Evolutionary conservation across 2,113 vertebrate genomes (phyloP), one percentile per base, ranked within the genome.

Genomic region (Aegithalos caudatus): DNA sequence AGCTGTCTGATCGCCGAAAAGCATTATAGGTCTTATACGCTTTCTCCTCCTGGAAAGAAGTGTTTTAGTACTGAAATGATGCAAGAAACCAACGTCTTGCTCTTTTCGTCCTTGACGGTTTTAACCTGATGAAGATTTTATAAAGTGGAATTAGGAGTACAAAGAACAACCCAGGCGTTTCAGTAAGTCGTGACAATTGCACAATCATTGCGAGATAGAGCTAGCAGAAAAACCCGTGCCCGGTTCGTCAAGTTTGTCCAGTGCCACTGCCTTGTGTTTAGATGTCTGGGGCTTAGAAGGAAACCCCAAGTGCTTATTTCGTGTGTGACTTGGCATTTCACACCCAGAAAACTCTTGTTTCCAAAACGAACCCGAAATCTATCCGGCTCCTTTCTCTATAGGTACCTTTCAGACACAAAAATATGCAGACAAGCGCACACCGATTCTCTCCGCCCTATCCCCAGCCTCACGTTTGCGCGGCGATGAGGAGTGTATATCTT

Each of bases 21-120:
- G 21, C 28, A 33, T 7, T 54, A 1, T 6, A 13, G 21, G 22
- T 60, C 50, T 94, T 25, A 21, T 0, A 53, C 2, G 2, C 3
- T 79, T 90, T 72, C 22, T 81, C 16, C 44, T 77, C 15, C 40
- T 7, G 45, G 14, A 10, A 14, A 37, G 12, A 44, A 53, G 31
- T 22, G 58, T 40, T 88, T 77, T 48, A 35, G 16, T 21, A 9
- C 23, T 18, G 50, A 72, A 83, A 45, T 0, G 12, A 44, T 40
- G 22, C 51, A 31, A 57, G 37, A 28, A 57, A 37, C 58, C 37
- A 60, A 57, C 16, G 9, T 33, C 18, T 57, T 23, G 12, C 13
- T 11, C 19, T 86, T 86, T 45, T 44, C 17, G 4, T 21, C 57
- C 48, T 78, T 64, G 64, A 44, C 60, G 40, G 51, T 42, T 91